Evolutionary conservation across 2,797 vertebrate species (phyloP).

Genomic region (Chrysocyon brachyurus): DNA sequence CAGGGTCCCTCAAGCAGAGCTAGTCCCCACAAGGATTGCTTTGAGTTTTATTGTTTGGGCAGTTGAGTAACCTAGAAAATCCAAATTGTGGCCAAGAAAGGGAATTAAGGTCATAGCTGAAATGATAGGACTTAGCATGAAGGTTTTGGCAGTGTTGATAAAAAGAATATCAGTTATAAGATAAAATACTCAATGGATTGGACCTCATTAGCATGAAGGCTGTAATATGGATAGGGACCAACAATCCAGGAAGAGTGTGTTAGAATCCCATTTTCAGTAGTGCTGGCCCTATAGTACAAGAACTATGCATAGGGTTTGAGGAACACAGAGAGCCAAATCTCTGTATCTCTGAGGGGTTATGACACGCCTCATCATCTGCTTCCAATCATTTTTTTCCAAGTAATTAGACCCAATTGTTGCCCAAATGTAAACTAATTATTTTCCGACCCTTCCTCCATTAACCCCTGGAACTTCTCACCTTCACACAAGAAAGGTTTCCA

Average conservation of each 20-base stretch:
- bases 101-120: background rate
- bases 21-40: background rate
- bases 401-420: background rate
- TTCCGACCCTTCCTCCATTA: background rate
- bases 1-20: conserved; percentile 3
- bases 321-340: background rate
- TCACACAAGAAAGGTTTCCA: background rate
- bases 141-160: background rate
- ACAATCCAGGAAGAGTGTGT: background rate
- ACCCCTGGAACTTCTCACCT: background rate
- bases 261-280: background rate
- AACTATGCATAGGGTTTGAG: background rate
- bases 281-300: background rate
- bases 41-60: background rate
- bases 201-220: background rate
- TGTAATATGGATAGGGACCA: background rate
- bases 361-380: background rate
- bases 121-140: background rate
- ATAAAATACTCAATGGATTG: background rate
- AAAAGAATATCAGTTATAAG: background rate
- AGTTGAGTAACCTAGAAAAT: background rate
- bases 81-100: background rate
- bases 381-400: background rate
- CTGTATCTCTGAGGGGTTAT: background rate
- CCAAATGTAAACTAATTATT: background rate